Conservation (phyloP, 2,797 vertebrate species). For the Phylloscopus collybita region DNA sequence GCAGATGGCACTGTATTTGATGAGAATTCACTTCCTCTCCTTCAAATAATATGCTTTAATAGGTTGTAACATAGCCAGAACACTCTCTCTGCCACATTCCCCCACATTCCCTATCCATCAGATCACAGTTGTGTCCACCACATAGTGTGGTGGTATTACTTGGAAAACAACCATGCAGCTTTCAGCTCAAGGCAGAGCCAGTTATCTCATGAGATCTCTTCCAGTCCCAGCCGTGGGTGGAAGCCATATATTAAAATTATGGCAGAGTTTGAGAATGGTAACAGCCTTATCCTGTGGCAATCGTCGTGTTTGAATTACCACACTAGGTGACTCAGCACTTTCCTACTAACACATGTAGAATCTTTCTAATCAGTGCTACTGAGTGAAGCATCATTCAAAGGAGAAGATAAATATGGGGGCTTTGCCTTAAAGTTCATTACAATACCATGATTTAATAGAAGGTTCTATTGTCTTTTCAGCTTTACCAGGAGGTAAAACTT, state of each 20-base stretch:
- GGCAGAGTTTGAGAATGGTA: neutral
- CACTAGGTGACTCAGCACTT: neutral
- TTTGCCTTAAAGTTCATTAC: neutral
- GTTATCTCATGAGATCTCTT: neutral
- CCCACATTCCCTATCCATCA: neutral
- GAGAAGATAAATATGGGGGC: neutral
- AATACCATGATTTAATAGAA: neutral
- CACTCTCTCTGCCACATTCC: neutral
- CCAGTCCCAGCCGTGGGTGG: neutral
- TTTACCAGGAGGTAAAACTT: slow-evolving; percentile 91
- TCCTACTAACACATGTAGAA: neutral
- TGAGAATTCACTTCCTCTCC: neutral
- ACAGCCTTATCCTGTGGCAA: neutral
- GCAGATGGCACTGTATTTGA: neutral
- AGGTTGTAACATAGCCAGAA: neutral
- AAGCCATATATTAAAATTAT: neutral
- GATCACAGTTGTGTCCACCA: neutral
- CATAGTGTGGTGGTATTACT: neutral
- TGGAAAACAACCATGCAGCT: neutral
- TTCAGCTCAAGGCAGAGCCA: neutral
- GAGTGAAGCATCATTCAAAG: neutral
- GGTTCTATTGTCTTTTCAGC: slow-evolving; percentile 76
- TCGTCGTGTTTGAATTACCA: neutral
- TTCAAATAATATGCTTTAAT: neutral
- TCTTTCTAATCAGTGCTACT: neutral